Conservation (phyloP, 2,797 vertebrate species). For the Sciaenops ocellatus region DNA sequence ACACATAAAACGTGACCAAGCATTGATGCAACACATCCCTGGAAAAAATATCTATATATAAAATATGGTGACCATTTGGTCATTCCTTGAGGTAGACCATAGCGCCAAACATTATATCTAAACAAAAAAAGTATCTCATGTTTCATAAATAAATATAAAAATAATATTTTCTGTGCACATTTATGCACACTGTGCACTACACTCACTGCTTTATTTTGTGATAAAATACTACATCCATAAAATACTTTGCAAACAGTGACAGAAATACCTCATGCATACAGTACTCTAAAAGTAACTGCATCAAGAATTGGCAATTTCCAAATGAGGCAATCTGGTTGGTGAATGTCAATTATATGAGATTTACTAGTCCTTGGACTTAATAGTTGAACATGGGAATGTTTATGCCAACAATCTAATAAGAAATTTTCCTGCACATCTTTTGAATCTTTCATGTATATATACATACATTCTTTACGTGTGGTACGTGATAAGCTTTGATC, state of each 20-base stretch:
- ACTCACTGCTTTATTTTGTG: background rate
- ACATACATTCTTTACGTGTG: background rate
- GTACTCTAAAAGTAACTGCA: background rate
- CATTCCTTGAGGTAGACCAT: background rate
- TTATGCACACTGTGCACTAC: background rate
- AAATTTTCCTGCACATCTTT: background rate
- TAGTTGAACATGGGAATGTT: background rate
- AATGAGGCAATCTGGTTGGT: background rate
- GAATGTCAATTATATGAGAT: background rate
- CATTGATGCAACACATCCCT: background rate
- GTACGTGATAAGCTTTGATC: slow-evolving; percentile 33
- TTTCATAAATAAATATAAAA: background rate
- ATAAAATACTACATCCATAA: too few relatives aligned
- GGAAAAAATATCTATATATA: background rate
- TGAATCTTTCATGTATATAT: too few relatives aligned
- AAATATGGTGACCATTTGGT: background rate
- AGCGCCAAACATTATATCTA: too few relatives aligned
- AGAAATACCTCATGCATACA: background rate
- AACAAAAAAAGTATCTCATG: too few relatives aligned
- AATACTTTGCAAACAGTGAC: background rate
- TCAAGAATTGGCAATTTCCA: background rate
- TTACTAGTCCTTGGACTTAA: background rate
- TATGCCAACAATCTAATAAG: background rate
- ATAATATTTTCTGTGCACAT: background rate
- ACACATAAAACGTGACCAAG: background rate